Conservation (phyloP, 2,888 invertebrate species). For the Trissoscelio sp. region DNA sequence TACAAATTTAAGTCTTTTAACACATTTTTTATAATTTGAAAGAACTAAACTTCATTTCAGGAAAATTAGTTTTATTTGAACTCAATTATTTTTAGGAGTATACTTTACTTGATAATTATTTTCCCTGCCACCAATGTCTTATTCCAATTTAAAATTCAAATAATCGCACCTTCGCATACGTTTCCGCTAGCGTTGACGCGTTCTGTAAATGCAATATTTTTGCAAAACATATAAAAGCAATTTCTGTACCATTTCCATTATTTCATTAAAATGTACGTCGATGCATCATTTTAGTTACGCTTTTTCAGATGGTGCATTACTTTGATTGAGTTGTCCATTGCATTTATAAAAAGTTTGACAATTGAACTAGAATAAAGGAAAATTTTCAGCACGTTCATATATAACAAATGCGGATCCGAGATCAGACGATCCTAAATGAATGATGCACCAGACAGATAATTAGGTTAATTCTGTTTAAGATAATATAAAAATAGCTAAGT, state of each 20-base stretch:
- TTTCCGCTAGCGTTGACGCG: conserved; percentile 46
- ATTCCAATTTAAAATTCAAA: conserved; percentile 47
- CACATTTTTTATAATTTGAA: no score
- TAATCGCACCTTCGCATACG: conserved; percentile 34
- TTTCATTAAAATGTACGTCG: conserved; percentile 21
- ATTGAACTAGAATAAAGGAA: conserved; percentile 14
- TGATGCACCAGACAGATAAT: conserved; percentile 77
- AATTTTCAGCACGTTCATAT: conserved; percentile 18
- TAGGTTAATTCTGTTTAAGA: conserved; percentile 72
- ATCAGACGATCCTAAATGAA: conserved; percentile 74
- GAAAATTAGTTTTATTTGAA: no score
- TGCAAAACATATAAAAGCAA: conserved; percentile 32
- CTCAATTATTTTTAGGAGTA: no score
- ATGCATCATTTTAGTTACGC: conserved; percentile 12
- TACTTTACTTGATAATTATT: conserved; percentile 33
- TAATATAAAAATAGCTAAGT: conserved; percentile 57
- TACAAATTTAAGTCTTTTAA: no score
- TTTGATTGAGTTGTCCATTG: background rate
- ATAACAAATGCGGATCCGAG: conserved; percentile 54
- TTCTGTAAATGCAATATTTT: conserved; percentile 30
- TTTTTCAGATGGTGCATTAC: background rate
- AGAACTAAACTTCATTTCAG: no score
- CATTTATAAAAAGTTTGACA: no score
- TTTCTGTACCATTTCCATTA: conserved; percentile 21
- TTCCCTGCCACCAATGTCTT: no score